These are phyloP conservation scores for Marronus borbonicus DNA, from an alignment of 2,888 invertebrate genomes.

Conservation along the genomic window DNA sequence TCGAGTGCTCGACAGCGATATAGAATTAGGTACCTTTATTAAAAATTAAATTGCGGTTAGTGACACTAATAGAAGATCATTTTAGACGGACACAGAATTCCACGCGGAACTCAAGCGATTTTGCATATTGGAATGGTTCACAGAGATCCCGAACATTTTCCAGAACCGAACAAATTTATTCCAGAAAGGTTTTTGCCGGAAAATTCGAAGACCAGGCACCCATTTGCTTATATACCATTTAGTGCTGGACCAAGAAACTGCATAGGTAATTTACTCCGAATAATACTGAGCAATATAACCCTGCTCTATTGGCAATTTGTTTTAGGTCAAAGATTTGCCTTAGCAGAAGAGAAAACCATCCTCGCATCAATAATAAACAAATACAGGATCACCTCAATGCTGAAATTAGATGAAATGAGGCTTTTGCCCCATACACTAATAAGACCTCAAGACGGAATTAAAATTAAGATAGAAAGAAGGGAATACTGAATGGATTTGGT, in stretches of 20 bases:
- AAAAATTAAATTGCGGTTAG: conserved; percentile 49
- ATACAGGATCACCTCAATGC: conserved; percentile 39
- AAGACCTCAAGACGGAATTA: conserved; percentile 41
- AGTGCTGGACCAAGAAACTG: conserved; percentile 65
- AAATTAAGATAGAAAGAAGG: conserved; percentile 38
- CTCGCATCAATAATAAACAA: conserved; percentile 32
- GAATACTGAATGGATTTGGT: neutral
- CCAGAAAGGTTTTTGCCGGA: conserved; percentile 64
- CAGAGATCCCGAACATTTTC: conserved; percentile 63
- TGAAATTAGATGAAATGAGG: conserved; percentile 25
- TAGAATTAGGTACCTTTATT: conserved; percentile 34
- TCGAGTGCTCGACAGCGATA: conserved; percentile 31
- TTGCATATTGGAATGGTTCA: conserved; percentile 64
- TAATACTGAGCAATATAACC: neutral
- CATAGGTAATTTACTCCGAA: conserved; percentile 56
- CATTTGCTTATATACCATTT: conserved; percentile 63
- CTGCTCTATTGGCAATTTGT: neutral
- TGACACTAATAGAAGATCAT: conserved; percentile 54
- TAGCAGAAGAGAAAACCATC: conserved; percentile 48
- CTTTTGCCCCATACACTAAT: conserved; percentile 26
- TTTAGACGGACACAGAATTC: conserved; percentile 60
- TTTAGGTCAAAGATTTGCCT: conserved; percentile 49
- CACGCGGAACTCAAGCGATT: conserved; percentile 60
- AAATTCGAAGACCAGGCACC: conserved; percentile 59
- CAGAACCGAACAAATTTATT: conserved; percentile 62